phyloP scores from a whole-genome alignment of 2,797 vertebrate species.

The Pyrocephalus nanus region DNA sequence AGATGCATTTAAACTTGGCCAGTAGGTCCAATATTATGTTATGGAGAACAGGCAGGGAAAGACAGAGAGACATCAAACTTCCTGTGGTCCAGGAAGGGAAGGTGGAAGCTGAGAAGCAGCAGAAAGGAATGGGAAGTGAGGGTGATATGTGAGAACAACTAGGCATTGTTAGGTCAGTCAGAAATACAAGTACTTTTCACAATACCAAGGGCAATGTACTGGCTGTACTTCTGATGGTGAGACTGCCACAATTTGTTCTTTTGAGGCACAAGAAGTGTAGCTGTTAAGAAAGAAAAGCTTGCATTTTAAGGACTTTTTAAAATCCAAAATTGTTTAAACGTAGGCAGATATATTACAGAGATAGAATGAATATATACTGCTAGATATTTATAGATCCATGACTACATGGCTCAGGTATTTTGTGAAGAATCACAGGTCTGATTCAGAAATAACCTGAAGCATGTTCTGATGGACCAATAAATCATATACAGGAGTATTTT shows the following conservation, averaged over 20 bases:
- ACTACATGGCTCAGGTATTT: neutral
- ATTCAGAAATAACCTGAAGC: neutral
- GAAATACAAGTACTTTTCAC: neutral
- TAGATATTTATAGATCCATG: neutral
- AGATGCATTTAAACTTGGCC: neutral
- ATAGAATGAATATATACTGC: neutral
- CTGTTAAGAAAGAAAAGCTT: neutral
- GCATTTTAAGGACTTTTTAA: neutral
- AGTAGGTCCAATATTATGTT: neutral
- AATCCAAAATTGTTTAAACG: neutral
- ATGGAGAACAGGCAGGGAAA: neutral
- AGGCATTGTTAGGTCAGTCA: neutral
- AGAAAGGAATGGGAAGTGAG: neutral
- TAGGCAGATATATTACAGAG: neutral
- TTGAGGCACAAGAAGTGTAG: neutral
- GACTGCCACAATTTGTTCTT: neutral
- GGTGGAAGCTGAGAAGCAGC: neutral
- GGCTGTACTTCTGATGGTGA: neutral
- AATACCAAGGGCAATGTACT: neutral
- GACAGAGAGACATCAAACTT: neutral
- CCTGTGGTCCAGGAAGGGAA: neutral
- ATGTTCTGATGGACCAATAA: neutral
- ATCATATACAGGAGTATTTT: neutral
- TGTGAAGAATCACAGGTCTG: neutral
- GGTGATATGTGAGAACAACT: neutral